A percentile compares a stretch with the other conserved stretches of the same genome.
phyloP scores from a whole-genome alignment of 2,797 vertebrate species.

The Anolis apletophallus region DNA sequence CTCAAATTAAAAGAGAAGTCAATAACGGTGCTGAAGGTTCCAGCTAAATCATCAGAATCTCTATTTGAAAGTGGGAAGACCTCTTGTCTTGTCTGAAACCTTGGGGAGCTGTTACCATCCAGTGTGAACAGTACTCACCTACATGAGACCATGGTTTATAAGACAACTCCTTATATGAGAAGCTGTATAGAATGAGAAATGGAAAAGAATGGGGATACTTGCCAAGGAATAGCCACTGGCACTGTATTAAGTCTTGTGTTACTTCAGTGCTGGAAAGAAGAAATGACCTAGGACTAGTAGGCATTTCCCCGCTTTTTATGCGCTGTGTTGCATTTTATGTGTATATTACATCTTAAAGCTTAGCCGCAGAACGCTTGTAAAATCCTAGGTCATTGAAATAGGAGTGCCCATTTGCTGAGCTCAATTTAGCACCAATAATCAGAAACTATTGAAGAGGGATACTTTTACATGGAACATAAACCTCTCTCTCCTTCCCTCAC shows the following conservation, averaged over 20 bases:
- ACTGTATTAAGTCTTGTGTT: not conserved
- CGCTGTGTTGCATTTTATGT: slow-evolving; percentile 50
- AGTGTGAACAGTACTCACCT: not conserved
- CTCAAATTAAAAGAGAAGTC: not conserved
- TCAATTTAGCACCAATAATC: slow-evolving; percentile 82
- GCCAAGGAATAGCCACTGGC: not conserved
- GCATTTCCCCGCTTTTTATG: slow-evolving; percentile 44
- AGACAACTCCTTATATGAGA: not conserved
- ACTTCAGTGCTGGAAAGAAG: not conserved
- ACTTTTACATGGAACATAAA: slow-evolving; percentile 76
- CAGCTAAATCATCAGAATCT: not conserved
- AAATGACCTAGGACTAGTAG: not conserved
- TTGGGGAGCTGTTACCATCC: not conserved
- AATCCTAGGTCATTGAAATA: slow-evolving; percentile 77
- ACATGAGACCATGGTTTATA: not conserved
- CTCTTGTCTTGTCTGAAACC: not conserved
- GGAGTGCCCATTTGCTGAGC: slow-evolving; percentile 77
- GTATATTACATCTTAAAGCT: slow-evolving; percentile 64
- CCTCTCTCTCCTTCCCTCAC: slow-evolving; percentile 56
- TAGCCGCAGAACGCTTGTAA: slow-evolving; percentile 73
- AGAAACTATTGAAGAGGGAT: slow-evolving; percentile 78
- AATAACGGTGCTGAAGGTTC: not conserved
- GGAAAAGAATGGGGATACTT: not conserved
- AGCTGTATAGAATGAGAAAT: not conserved
- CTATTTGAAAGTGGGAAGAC: not conserved